Evolutionary conservation across 2,797 vertebrate genomes (phyloP), one percentile per base, ranked within the genome.

Genomic region (Chelon auratus): DNA sequence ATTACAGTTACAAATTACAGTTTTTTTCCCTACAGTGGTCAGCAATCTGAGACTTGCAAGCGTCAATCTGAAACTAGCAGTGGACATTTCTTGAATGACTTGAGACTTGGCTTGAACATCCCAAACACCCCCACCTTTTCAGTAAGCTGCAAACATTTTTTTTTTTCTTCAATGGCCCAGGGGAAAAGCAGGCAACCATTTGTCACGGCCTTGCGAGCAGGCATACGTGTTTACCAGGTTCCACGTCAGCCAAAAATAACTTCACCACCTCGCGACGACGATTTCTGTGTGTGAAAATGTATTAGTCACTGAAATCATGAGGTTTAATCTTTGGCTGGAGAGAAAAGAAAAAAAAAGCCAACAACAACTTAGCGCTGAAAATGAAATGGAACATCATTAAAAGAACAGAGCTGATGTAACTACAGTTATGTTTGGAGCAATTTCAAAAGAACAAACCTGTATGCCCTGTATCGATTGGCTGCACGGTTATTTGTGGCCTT

Each of bases 241-340:
- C 52, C 43, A n/a, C 33, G 48, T 33, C 13, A 37, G 48, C 45
- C 14, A 22, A 20, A 60, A 22, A 26, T 33, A 65, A 22, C 26
- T 33, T 36, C 24, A 51, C 2, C 43, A 43, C 57, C 61, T 33
- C 59, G 50, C 54, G 7, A 62, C n/a, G 50, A 52, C 12, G 61
- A 80, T 64, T 71, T 66, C 62, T 61, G 40, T 70, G 61, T 77
- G 70, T 56, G 64, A 75, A 68, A 73, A 45, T n/a, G 6, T 30
- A 52, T 83, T 77, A 76, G 62, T 66, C 68, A 60, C 71, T 22
- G 15, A 75, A 65, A 64, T 76, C 56, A 30, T 48, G 59, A 30
- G 17, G 39, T 73, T 59, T 62, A n/a, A 62, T 66, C 57, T 74
- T 2, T 33, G 62, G 50, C 57, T 55, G 42, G 47, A 55, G 26